Conservation (phyloP, 2,797 vertebrate species). For the Graptemys geographica region DNA sequence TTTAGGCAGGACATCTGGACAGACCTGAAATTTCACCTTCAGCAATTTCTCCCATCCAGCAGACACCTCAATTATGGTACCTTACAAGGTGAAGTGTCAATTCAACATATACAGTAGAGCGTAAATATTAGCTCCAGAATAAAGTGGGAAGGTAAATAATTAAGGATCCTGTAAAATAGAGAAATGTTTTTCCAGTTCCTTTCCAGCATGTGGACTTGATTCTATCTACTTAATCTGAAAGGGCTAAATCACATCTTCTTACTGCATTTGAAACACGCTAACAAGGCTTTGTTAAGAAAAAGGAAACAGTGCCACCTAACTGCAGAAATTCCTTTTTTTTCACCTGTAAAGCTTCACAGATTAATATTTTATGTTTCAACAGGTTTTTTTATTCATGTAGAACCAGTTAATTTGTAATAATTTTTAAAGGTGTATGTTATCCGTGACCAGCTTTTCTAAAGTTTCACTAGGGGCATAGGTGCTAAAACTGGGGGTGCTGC, state of each 20-base stretch:
- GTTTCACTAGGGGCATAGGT: not conserved
- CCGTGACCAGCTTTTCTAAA: not conserved
- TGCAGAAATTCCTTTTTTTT: constrained; percentile 1
- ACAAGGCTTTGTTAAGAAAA: constrained; percentile 55
- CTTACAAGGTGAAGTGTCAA: not conserved
- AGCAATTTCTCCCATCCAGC: not conserved
- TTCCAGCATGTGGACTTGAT: not conserved
- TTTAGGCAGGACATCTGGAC: not conserved
- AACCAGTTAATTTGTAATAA: not conserved
- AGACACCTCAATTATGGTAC: not conserved
- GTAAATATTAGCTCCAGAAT: not conserved
- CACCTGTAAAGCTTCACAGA: not conserved
- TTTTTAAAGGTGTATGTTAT: not conserved
- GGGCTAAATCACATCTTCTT: not conserved
- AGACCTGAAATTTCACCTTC: constrained; percentile 4
- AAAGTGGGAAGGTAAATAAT: not conserved
- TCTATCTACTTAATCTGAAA: not conserved
- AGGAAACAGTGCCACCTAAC: constrained; percentile 82
- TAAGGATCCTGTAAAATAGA: not conserved
- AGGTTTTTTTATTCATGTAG: not conserved
- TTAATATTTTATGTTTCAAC: not conserved
- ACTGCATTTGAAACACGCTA: not conserved
- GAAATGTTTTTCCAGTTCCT: constrained; percentile 8
- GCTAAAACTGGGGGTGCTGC: too few relatives aligned
- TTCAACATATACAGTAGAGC: constrained; percentile 33